phyloP scores from a whole-genome alignment of 2,797 vertebrate genomes.

The Morus bassanus region DNA sequence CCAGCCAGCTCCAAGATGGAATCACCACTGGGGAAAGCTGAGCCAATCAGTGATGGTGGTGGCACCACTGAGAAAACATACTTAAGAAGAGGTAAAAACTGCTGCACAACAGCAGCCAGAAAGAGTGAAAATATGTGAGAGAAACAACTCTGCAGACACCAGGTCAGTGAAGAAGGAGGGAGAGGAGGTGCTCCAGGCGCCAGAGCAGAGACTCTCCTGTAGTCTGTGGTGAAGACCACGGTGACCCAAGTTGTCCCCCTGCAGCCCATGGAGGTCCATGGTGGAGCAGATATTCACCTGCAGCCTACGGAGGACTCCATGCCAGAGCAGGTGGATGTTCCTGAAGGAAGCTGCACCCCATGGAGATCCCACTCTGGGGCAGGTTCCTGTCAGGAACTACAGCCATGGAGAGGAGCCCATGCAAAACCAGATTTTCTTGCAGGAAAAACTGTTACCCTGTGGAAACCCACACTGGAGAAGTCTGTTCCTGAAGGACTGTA shows the following conservation, averaged over 20 bases:
- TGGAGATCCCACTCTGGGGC: fast-evolving
- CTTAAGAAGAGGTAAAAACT: background rate
- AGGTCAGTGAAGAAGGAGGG: background rate
- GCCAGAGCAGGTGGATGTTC: no score
- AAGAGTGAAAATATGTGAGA: background rate
- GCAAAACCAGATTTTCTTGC: background rate
- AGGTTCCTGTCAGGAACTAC: background rate
- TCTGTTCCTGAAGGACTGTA: background rate
- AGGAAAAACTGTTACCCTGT: background rate
- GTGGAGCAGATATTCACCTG: background rate
- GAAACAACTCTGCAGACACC: background rate
- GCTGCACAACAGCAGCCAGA: background rate
- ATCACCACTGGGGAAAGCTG: background rate
- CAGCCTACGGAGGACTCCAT: background rate
- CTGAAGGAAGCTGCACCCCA: background rate
- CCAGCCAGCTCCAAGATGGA: fast-evolving
- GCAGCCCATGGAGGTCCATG: background rate
- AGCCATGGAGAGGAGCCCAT: background rate
- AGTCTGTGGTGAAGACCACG: background rate
- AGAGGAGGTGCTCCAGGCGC: fast-evolving
- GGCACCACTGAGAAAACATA: background rate
- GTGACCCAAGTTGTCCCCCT: background rate
- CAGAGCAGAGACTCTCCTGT: background rate
- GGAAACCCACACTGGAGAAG: fast-evolving
- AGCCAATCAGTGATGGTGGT: background rate